A percentile compares a stretch with the other conserved stretches of the same genome.
phyloP scores from a whole-genome alignment of 2,113 vertebrate genomes.

The Sakesphorus luctuosus region DNA sequence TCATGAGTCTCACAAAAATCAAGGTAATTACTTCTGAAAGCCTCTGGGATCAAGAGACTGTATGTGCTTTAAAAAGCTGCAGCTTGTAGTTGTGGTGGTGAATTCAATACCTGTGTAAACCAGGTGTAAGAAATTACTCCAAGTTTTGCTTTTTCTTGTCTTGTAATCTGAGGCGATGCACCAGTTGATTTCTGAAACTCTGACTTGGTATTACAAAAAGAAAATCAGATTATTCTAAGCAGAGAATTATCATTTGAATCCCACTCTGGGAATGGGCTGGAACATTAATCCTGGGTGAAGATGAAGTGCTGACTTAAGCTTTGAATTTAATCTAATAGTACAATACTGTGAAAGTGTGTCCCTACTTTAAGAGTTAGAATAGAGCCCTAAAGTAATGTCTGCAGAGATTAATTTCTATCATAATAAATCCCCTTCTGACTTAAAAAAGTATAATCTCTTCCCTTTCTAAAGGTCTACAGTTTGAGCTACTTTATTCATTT shows the following conservation, averaged over 20 bases:
- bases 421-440: constrained; percentile 36
- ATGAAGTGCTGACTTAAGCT: constrained; percentile 7
- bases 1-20: background rate
- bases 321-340: background rate
- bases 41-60: background rate
- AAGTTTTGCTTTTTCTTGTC: background rate
- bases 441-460: constrained; percentile 28
- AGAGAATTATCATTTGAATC: background rate
- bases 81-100: background rate
- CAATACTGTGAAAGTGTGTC: background rate
- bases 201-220: background rate
- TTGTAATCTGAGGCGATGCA: background rate
- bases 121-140: background rate
- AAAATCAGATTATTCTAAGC: constrained; percentile 9
- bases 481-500: constrained; percentile 20
- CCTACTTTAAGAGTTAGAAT: constrained; percentile 6
- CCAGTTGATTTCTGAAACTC: background rate
- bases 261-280: background rate
- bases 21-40: background rate
- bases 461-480: background rate
- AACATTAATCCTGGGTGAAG: constrained; percentile 26
- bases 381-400: background rate
- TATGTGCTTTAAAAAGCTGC: background rate
- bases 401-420: constrained; percentile 43
- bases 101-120: background rate